Evolutionary conservation across 2,888 invertebrate species (phyloP).

Genomic region (Polyploca ridens): DNA sequence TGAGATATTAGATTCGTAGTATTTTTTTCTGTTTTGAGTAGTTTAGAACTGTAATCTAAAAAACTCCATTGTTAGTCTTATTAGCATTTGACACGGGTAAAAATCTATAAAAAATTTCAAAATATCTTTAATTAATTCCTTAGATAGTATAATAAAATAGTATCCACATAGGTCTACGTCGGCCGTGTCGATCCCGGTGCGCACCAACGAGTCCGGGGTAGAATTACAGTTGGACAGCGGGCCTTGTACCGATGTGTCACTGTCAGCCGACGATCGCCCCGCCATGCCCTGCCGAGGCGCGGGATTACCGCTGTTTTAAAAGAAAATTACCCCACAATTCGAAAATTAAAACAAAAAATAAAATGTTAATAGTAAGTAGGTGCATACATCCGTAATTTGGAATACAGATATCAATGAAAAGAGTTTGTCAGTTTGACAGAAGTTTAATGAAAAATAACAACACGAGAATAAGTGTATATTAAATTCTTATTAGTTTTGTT

Average conservation of each 20-base stretch:
- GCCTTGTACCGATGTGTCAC: constrained; percentile 84
- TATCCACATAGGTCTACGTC: constrained; percentile 44
- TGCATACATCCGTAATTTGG: too few species aligned
- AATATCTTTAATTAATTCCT: constrained; percentile 61
- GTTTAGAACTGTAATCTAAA: too few species aligned
- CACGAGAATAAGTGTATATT: too few species aligned
- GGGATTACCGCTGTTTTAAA: constrained; percentile 78
- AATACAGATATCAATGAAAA: too few species aligned
- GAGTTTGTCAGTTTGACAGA: too few species aligned
- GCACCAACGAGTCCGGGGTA: constrained; percentile 62
- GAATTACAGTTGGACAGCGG: constrained; percentile 80
- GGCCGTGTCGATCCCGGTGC: constrained; percentile 34
- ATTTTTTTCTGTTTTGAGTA: too few species aligned
- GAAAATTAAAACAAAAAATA: constrained; percentile 32
- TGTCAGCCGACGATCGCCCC: constrained; percentile 76
- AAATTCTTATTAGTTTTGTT: too few species aligned
- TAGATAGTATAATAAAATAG: constrained; percentile 68
- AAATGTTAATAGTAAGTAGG: neutral
- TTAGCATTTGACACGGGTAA: too few species aligned
- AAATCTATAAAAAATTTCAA: constrained; percentile 21
- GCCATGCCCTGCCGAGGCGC: constrained; percentile 43
- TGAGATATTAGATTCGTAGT: too few species aligned
- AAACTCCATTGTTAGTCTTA: too few species aligned
- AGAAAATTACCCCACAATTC: constrained; percentile 68
- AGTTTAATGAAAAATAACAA: too few species aligned